Conservation (phyloP, 2,888 invertebrate species). For the Parasteatoda lunata region DNA sequence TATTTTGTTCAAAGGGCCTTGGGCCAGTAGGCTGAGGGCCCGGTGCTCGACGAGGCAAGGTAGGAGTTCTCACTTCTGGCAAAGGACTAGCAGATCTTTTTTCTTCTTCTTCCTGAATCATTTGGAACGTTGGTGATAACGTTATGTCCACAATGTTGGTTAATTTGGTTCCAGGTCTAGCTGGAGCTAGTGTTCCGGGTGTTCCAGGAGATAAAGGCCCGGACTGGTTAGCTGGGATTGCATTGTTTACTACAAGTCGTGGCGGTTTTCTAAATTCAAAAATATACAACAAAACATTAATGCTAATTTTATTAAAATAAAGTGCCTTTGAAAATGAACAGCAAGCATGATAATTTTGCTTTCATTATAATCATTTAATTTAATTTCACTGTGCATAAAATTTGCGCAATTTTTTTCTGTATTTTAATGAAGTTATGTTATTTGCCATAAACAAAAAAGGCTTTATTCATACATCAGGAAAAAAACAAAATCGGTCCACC, state of each 20-base stretch:
- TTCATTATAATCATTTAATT: too few species aligned
- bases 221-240: slow-evolving; percentile 11
- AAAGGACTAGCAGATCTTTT: slow-evolving; percentile 49
- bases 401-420: too few species aligned
- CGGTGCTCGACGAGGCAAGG: slow-evolving; percentile 51
- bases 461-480: too few species aligned
- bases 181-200: slow-evolving; percentile 51
- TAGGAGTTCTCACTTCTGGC: slow-evolving; percentile 56
- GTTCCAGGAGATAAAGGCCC: slow-evolving; percentile 50
- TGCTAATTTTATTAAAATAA: too few species aligned
- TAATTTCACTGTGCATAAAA: too few species aligned
- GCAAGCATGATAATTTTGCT: too few species aligned
- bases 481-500: too few species aligned
- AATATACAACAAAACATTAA: neutral
- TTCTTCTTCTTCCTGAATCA: slow-evolving; percentile 70
- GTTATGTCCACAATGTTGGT: slow-evolving; percentile 70
- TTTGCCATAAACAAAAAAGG: too few species aligned
- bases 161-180: slow-evolving; percentile 60
- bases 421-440: too few species aligned
- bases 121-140: slow-evolving; percentile 71
- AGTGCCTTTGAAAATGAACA: too few species aligned
- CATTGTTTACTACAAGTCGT: slow-evolving; percentile 26
- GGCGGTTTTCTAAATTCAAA: slow-evolving; percentile 6
- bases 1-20: slow-evolving; percentile 8
- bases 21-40: slow-evolving; percentile 10